These are phyloP conservation scores for Asobara japonica DNA, from an alignment of 1,140 invertebrate species.

Conservation along the genomic window DNA sequence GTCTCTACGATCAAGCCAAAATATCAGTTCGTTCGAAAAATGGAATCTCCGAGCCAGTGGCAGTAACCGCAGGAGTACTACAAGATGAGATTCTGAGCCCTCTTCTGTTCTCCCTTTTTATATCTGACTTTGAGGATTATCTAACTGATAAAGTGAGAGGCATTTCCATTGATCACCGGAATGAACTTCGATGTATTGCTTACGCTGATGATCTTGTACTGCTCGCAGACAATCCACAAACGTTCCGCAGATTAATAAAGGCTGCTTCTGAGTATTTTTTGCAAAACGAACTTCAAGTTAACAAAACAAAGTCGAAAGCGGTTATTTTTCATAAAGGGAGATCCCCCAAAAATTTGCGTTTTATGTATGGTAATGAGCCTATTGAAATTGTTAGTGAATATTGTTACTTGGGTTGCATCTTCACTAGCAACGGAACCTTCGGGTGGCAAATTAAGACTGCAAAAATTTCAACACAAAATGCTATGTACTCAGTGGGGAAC, in stretches of 20 bases:
- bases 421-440: not conserved
- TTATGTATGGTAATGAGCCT: not conserved
- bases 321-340: conserved; percentile 3
- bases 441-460: too few relatives aligned
- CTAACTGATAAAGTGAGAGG: not conserved
- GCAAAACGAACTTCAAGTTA: not conserved
- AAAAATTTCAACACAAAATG: too few relatives aligned
- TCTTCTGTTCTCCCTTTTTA: conserved; percentile 9
- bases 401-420: not conserved
- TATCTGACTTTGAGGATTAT: not conserved
- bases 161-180: not conserved
- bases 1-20: not conserved
- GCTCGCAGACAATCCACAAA: not conserved
- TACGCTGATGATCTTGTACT: conserved; percentile 13
- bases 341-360: not conserved
- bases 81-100: conserved; percentile 9
- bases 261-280: not conserved
- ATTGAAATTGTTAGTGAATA: not conserved
- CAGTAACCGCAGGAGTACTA: not conserved
- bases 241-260: not conserved
- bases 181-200: not conserved
- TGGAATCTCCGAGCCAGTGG: not conserved
- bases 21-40: not conserved
- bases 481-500: too few relatives aligned
- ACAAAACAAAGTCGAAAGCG: not conserved